phyloP scores from a whole-genome alignment of 2,113 vertebrate genomes.

The Todiramphus saurophagus region DNA sequence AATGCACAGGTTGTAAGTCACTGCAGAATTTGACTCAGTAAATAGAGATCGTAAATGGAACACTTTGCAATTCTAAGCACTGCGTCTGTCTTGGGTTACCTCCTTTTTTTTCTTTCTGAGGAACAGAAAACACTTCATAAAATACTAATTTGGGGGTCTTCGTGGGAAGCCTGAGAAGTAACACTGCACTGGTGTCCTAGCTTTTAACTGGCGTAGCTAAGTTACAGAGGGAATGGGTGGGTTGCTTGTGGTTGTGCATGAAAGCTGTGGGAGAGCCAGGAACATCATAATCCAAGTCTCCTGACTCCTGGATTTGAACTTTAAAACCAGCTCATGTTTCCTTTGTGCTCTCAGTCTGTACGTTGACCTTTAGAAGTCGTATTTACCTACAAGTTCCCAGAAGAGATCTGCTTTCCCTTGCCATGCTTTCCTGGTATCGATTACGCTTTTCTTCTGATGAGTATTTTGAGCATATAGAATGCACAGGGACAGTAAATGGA shows the following conservation, averaged over 20 bases:
- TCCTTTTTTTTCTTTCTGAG: not conserved
- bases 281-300: slow-evolving; percentile 43
- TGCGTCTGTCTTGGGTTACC: not conserved
- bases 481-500: slow-evolving; percentile 31
- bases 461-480: slow-evolving; percentile 59
- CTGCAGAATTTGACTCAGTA: slow-evolving; percentile 57
- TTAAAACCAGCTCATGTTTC: slow-evolving; percentile 56
- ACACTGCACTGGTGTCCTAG: not conserved
- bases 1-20: slow-evolving; percentile 60
- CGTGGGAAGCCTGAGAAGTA: not conserved
- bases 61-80: slow-evolving; percentile 50
- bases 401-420: slow-evolving; percentile 64
- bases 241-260: not conserved
- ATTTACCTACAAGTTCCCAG: slow-evolving; percentile 50
- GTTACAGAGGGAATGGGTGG: not conserved
- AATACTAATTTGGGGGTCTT: not conserved
- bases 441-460: slow-evolving; percentile 49
- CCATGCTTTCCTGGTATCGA: slow-evolving; percentile 53
- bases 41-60: slow-evolving; percentile 38
- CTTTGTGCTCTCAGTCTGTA: slow-evolving; percentile 47
- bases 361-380: slow-evolving; percentile 31
- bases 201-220: not conserved
- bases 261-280: slow-evolving; percentile 12
- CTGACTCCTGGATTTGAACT: slow-evolving; percentile 50
- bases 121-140: not conserved